phyloP scores from a whole-genome alignment of 1,140 invertebrate species.

The Vollenhovia emeryi region DNA sequence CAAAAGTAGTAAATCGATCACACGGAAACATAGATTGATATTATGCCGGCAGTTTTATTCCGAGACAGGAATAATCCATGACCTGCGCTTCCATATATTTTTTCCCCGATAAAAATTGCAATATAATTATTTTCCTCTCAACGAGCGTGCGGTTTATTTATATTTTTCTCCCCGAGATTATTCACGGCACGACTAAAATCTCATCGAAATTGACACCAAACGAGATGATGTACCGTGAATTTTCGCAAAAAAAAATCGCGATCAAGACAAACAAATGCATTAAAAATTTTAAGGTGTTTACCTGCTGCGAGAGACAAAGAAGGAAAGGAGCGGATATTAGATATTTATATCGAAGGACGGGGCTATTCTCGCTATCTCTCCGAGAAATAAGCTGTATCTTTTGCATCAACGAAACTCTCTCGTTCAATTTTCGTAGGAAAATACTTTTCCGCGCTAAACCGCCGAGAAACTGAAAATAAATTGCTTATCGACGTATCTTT shows the following conservation, averaged over 20 bases:
- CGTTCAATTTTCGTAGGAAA: conserved; percentile 26
- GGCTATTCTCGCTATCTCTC: not conserved
- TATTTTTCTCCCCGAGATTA: not conserved
- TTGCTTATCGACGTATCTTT: conserved; percentile 28
- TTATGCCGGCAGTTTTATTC: not conserved
- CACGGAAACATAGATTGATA: conserved; percentile 15
- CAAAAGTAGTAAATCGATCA: conserved; percentile 17
- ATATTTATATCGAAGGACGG: conserved; percentile 1
- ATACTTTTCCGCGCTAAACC: not conserved
- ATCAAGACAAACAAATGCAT: not conserved
- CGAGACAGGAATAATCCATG: not conserved
- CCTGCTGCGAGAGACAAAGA: not conserved
- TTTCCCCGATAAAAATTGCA: conserved; percentile 10
- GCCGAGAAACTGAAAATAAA: conserved; percentile 13
- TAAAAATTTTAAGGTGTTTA: conserved; percentile 13
- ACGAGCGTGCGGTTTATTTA: not conserved
- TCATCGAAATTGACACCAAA: not conserved
- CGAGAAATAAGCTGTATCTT: conserved; percentile 15
- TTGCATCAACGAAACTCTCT: not conserved
- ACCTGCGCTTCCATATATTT: not conserved
- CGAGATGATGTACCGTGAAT: not conserved
- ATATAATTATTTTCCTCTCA: conserved; percentile 16
- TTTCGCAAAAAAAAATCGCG: not conserved
- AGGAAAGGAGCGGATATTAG: not conserved
- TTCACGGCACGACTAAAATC: not conserved